phyloP scores from a whole-genome alignment of 2,888 invertebrate genomes.

The Linyphia triangularis region DNA sequence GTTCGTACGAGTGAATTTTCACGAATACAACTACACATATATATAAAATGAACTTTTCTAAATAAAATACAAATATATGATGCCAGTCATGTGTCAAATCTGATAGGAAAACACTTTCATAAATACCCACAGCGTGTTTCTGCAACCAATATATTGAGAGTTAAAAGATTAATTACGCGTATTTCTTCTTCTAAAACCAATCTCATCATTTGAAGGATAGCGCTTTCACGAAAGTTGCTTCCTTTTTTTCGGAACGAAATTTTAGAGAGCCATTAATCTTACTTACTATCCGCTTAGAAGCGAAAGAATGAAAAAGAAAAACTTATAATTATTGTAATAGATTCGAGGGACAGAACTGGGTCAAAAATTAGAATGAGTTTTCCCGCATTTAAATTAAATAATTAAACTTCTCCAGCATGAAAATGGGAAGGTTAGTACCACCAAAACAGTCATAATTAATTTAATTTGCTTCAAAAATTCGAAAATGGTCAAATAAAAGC shows the following conservation, averaged over 20 bases:
- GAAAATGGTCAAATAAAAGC: not conserved
- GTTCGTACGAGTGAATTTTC: no score
- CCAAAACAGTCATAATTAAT: not conserved
- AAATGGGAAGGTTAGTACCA: not conserved
- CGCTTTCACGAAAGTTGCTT: not conserved
- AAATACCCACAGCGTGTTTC: not conserved
- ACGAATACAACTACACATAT: no score
- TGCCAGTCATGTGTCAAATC: no score
- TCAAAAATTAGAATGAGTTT: not conserved
- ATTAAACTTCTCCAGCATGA: not conserved
- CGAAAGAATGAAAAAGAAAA: not conserved
- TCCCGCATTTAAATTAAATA: not conserved
- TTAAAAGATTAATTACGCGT: not conserved
- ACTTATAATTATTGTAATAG: not conserved
- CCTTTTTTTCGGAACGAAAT: not conserved
- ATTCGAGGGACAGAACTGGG: not conserved
- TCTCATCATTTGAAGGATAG: not conserved
- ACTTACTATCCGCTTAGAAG: not conserved
- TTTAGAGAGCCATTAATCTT: conserved; percentile 4
- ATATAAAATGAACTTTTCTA: no score
- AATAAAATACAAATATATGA: no score
- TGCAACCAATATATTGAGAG: not conserved
- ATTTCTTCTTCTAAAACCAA: not conserved
- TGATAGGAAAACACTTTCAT: not conserved
- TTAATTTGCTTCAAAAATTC: not conserved